Base-by-base conservation (phyloP, 2,113 vertebrate genomes). In the Mixornis gularis region DNA sequence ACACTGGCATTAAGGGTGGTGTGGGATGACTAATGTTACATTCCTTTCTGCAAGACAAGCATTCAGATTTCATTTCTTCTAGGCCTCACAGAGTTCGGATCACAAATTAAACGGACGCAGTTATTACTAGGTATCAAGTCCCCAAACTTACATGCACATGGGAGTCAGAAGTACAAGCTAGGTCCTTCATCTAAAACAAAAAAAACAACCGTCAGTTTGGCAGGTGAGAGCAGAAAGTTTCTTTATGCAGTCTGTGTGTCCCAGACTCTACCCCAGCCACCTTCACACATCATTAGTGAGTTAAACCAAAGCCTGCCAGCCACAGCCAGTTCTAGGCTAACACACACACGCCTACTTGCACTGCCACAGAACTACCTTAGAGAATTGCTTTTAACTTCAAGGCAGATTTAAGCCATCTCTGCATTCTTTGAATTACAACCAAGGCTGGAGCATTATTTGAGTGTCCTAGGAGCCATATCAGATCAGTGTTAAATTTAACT, bases 131-230 rank as follows among this genome's bases (percentile, higher is more conserved):
- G 13, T 21, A 77, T 14, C 82, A 48, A 76, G 77, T 40, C 79
- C 77, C 68, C 73, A 81, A 52, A 92, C 87, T 85, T 87, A 87
- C 81, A 94, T n/a, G 71, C 56, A 95, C 36, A 85, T 11, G 51
- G 71, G 71, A 85, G 59, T 82, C 85, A 83, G 87, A 95, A 90
- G 89, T 32, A 90, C 89, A 94, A 93, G 89, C 68, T 73, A 89
- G 38, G 63, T 87, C 91, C 91, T 93, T 83, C 89, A 94, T 87
- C 85, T 94, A 86, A 44, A 95, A 88, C 63, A 80, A 70, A 90
- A 40, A 29, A 70, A 40, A 58, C 20, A 77, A 34, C 84, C 0
- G 0, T 77, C 58, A 89, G 70, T 87, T 76, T 22, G 63, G 70
- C 89, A 91, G 59, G 65, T 53, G 34, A 66, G 29, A 90, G 51